phyloP scores from a whole-genome alignment of 2,113 vertebrate species.

The Dicentrarchus labrax region DNA sequence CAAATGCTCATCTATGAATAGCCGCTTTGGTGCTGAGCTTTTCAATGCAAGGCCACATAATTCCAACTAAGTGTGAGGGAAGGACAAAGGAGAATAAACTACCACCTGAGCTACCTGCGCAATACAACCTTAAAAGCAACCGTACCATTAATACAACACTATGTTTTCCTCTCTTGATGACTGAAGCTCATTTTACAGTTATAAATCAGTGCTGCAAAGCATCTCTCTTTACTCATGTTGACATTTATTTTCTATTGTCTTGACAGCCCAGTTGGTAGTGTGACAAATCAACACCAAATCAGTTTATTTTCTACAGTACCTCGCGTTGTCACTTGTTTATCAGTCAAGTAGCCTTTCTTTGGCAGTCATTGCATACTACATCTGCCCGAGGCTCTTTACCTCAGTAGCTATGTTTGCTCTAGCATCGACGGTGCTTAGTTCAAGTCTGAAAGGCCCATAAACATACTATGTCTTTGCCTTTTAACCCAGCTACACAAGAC shows the following conservation, averaged over 20 bases:
- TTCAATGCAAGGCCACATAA: background rate
- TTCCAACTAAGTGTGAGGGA: background rate
- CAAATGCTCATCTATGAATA: background rate
- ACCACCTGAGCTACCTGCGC: background rate
- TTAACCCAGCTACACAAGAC: background rate
- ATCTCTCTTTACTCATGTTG: background rate
- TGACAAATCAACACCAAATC: conserved; percentile 4
- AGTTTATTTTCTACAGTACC: background rate
- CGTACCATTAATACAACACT: background rate
- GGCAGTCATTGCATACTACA: background rate
- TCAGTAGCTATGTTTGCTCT: background rate
- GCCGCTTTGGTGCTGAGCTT: background rate
- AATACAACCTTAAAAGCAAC: background rate
- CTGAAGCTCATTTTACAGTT: conserved; percentile 1
- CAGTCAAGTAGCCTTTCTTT: background rate
- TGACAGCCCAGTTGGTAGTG: background rate
- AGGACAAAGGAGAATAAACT: conserved; percentile 20
- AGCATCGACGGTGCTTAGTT: background rate
- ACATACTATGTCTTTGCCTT: background rate
- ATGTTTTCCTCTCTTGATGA: background rate
- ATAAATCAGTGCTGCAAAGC: background rate
- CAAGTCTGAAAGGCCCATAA: background rate
- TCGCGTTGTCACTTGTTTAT: conserved; percentile 13
- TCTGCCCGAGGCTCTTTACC: background rate
- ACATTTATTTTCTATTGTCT: conserved; percentile 6